Percentiles rank a stretch among this genome's conserved stretches.
phyloP scores from a whole-genome alignment of 2,113 vertebrate species.

The Sinocyclocheilus maitianheensis region DNA sequence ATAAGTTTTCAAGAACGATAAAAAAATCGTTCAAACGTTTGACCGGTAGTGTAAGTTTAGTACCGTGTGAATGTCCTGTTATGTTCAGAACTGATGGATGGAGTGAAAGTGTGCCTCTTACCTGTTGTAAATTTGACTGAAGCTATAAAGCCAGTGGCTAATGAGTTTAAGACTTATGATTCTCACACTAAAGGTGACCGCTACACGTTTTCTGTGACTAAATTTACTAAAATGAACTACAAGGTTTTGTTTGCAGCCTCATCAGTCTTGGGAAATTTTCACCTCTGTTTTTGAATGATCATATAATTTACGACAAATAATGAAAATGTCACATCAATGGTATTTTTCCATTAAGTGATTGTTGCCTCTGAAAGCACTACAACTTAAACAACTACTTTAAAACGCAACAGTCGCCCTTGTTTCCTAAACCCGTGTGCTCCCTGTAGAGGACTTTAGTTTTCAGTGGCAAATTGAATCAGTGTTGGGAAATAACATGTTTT shows the following conservation, averaged over 20 bases:
- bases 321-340: slow-evolving; percentile 3
- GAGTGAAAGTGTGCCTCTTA: not conserved
- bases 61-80: slow-evolving; percentile 14
- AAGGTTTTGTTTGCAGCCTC: not conserved
- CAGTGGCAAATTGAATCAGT: not conserved
- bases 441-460: not conserved
- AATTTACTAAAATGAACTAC: not conserved
- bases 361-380: not conserved
- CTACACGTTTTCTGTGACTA: not conserved
- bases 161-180: slow-evolving; percentile 32
- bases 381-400: not conserved
- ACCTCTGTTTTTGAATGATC: not conserved
- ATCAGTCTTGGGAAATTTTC: not conserved
- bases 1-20: no score
- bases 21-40: not conserved
- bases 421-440: not conserved
- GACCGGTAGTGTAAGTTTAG: not conserved
- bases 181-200: not conserved
- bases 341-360: slow-evolving; percentile 1
- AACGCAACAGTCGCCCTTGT: not conserved
- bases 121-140: slow-evolving; percentile 31
- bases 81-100: not conserved
- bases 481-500: not conserved
- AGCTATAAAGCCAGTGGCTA: slow-evolving; percentile 15
- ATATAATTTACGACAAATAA: not conserved